These are phyloP conservation scores for Habroteleia sp. DNA, from an alignment of 2,888 invertebrate genomes.

Conservation along the genomic window DNA sequence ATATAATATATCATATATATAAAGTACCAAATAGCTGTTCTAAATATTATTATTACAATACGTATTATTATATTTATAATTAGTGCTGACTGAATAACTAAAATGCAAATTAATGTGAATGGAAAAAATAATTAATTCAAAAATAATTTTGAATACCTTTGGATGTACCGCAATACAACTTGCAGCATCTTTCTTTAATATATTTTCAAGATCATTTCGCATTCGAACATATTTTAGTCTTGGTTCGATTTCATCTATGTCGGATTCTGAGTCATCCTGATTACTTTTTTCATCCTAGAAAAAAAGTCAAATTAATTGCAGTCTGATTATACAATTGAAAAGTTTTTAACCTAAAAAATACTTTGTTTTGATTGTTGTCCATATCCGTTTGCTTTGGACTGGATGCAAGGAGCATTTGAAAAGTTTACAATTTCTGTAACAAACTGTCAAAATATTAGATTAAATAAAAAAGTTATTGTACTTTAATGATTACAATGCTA, in stretches of 20 bases:
- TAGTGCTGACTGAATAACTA: too few species aligned
- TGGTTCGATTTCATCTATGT: conserved; percentile 88
- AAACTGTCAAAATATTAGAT: conserved; percentile 43
- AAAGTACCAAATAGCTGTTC: too few species aligned
- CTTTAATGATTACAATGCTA: too few species aligned
- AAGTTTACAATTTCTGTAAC: conserved; percentile 8
- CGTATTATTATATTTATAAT: too few species aligned
- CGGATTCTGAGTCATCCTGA: conserved; percentile 79
- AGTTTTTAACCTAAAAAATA: conserved; percentile 39
- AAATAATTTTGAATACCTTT: conserved; percentile 88
- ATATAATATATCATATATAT: too few species aligned
- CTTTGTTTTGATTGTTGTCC: conserved; percentile 67
- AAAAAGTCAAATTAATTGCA: conserved; percentile 17
- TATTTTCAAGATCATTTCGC: conserved; percentile 91
- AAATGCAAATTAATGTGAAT: too few species aligned
- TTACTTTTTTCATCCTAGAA: conserved; percentile 74
- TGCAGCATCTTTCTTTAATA: conserved; percentile 92
- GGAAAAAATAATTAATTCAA: too few species aligned
- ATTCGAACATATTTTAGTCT: conserved; percentile 95
- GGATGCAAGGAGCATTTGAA: too few species aligned
- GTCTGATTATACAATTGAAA: not conserved
- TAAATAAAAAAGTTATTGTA: conserved; percentile 1
- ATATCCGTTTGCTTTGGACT: conserved; percentile 27
- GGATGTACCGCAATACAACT: conserved; percentile 96
- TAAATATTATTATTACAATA: too few species aligned